Evolutionary conservation across 2,888 invertebrate genomes (phyloP).

Genomic region (Erebia palarica): DNA sequence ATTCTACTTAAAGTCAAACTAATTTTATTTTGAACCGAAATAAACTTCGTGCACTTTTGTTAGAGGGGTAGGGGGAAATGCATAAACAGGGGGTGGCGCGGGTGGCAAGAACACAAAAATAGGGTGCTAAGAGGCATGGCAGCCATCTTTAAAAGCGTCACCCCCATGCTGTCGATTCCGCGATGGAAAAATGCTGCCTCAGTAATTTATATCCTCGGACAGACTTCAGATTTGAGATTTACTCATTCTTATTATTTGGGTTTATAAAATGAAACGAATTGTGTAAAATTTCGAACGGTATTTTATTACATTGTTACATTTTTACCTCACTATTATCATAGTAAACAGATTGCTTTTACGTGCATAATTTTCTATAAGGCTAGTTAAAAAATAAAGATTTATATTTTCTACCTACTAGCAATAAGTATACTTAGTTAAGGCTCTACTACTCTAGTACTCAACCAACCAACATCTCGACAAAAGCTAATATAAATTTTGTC

Average conservation of each 20-base stretch:
- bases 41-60: slow-evolving; percentile 58
- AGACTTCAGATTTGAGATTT: slow-evolving; percentile 34
- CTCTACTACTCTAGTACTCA: too few relatives aligned
- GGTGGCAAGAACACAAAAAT: slow-evolving; percentile 75
- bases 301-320: too few relatives aligned
- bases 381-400: too few relatives aligned
- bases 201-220: slow-evolving; percentile 43
- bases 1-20: slow-evolving; percentile 46
- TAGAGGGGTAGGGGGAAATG: slow-evolving; percentile 55
- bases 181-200: slow-evolving; percentile 54
- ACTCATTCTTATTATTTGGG: slow-evolving; percentile 21
- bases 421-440: too few relatives aligned
- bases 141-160: slow-evolving; percentile 67
- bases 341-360: too few relatives aligned
- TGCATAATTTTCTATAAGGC: too few relatives aligned
- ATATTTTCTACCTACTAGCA: too few relatives aligned
- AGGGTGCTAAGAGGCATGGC: slow-evolving; percentile 68
- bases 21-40: slow-evolving; percentile 48
- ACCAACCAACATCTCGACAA: too few relatives aligned
- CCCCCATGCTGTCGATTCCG: slow-evolving; percentile 58
- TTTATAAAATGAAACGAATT: not conserved
- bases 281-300: not conserved
- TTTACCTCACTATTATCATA: too few relatives aligned
- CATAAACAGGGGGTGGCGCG: slow-evolving; percentile 53
- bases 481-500: too few relatives aligned